Conservation (phyloP, 2,797 vertebrate genomes). For the Knipowitschia caucasica region DNA sequence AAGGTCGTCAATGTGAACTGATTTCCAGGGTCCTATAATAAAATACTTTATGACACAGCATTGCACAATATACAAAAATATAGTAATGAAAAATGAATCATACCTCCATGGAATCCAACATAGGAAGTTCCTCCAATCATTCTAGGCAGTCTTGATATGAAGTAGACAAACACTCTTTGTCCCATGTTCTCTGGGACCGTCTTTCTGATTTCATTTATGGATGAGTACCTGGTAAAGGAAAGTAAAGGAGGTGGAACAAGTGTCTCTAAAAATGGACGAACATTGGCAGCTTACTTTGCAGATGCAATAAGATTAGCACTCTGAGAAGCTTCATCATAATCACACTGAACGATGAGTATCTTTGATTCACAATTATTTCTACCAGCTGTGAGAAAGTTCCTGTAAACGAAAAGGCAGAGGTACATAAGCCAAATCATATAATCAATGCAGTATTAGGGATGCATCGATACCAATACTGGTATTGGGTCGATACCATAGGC, state of each 20-base stretch:
- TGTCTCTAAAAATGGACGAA: constrained; percentile 8
- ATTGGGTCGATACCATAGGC: too few species aligned
- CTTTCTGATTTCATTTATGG: constrained; percentile 92
- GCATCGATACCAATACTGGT: too few species aligned
- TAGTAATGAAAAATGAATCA: neutral
- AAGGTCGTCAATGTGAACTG: constrained; percentile 93
- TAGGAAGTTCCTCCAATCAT: constrained; percentile 85
- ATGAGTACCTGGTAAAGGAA: constrained; percentile 78
- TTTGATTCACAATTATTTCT: constrained; percentile 37
- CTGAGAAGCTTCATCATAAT: constrained; percentile 83
- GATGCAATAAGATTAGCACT: constrained; percentile 88
- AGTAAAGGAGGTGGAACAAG: neutral
- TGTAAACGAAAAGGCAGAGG: constrained; percentile 42
- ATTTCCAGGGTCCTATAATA: constrained; percentile 86
- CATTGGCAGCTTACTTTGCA: constrained; percentile 80
- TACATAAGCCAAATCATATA: too few species aligned
- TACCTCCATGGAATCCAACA: constrained; percentile 92
- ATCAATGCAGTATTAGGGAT: too few species aligned
- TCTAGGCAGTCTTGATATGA: constrained; percentile 89
- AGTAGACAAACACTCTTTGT: constrained; percentile 81
- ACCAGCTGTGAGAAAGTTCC: constrained; percentile 75
- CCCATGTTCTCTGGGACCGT: constrained; percentile 46
- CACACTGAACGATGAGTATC: constrained; percentile 89
- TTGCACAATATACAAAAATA: neutral
- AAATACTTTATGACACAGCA: constrained; percentile 1